Evolutionary conservation across 2,797 vertebrate genomes (phyloP), one percentile per base, ranked within the genome.

Genomic region (Calcarius lapponicus): DNA sequence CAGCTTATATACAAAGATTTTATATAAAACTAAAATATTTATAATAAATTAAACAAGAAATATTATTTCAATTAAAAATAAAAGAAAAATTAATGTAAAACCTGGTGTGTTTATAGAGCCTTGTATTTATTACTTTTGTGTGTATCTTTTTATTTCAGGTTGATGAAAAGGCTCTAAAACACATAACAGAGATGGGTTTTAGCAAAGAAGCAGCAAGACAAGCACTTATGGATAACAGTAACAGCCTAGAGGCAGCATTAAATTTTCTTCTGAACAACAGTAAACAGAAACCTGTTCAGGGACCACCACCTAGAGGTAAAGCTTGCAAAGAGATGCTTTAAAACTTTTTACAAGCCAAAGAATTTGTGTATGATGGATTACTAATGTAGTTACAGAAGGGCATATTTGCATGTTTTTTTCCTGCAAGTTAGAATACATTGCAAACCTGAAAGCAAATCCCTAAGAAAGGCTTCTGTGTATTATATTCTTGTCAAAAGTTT

Each of bases 171-270:
- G 98, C 99, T 81, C 97, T 99, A 80, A 99, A 98, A 95, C 98
- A 99, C 96, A 99, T 99, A 98, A 99, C 99, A 97, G 99, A 99
- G 97, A 99, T 99, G 99, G 99, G 99, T 70, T 99, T 99, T 95
- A 98, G 99, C 97, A 99, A 98, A 96, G 99, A 99, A 95, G 98
- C 98, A 17, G 99, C 99, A 29, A 98, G 99, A 61, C 99, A 99
- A 96, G 99, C 99, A 32, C 98, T 99, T 85, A 99, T 99, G 99
- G 99, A 99, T 97, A 99, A 99, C 93, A 98, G 98, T 97, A 99
- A 99, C 98, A 99, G 98, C 96, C 95, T 99, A 92, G 99, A 99
- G 97, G 98, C 98, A 69, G 99, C 99, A 48, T 98, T 99, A 91
- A 99, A 99, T 97, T 98, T 98, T 94, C 98, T 99, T 75, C 98